Base-by-base conservation (phyloP, 2,797 vertebrate genomes). In the Toxotes lorentzi region DNA sequence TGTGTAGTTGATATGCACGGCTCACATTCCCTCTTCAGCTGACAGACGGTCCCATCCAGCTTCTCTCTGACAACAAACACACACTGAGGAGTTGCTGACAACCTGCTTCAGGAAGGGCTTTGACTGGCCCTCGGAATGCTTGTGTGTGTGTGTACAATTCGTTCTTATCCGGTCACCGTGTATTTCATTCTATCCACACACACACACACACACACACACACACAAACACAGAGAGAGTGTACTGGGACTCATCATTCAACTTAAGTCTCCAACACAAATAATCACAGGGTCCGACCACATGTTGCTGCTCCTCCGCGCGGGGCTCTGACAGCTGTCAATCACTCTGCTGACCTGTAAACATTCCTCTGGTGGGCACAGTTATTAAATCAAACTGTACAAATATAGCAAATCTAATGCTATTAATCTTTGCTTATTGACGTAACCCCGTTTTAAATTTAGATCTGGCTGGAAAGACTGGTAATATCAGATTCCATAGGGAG, bases 341-440 rank as follows among this genome's bases (percentile, higher is more conserved):
- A 94, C 60, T 68, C 45, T 7, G 72, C 77, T 79, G 84, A 83
- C 86, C 81, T 88, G 81, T 86, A 93, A 94, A 91, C 88, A 92
- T 84, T 87, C 75, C 70, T 73, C 58, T 38, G 80, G 80, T 77
- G 84, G 84, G 76, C 84, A 76, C 70, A 70, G 85, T 91, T 91
- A 94, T 92, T 92, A 70, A 86, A 89, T 94, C 72, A 92, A 92
- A 93, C 91, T 91, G 73, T 83, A 90, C 81, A 93, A 94, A 95
- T 91, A 91, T 73, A 91, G 86, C 66, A 68, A 78, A 83, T 88
- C 73, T 90, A 90, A 92, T 89, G 90, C 78, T 81, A 92, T 91
- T 92, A 91, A 91, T 92, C 81, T 76, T 64, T 82, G 88, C 88
- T 92, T 93, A 93, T 90, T 93, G 89, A 91, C 70, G 24, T 88